phyloP scores from a whole-genome alignment of 2,888 invertebrate genomes.

The Harpagoxenus sublaevis region DNA sequence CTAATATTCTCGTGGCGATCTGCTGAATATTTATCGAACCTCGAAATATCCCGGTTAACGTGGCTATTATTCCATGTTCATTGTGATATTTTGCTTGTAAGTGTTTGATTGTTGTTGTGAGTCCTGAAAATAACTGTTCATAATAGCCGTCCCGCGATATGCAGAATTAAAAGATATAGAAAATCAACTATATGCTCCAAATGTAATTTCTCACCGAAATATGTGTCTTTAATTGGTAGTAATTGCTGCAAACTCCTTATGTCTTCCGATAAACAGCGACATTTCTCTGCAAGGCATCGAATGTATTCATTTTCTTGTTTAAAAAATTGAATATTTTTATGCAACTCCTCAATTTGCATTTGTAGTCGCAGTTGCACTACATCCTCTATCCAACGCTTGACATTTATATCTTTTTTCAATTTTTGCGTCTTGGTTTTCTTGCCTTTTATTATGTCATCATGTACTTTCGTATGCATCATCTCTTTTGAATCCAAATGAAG shows the following conservation, averaged over 20 bases:
- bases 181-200: background rate
- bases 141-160: background rate
- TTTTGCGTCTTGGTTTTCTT: background rate
- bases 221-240: conserved; percentile 60
- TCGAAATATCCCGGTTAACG: conserved; percentile 65
- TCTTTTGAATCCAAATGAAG: background rate
- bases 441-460: background rate
- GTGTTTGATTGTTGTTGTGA: conserved; percentile 61
- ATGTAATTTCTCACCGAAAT: conserved; percentile 54
- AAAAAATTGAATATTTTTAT: conserved; percentile 57
- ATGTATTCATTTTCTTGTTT: conserved; percentile 63
- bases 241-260: conserved; percentile 4
- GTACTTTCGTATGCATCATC: background rate
- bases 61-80: conserved; percentile 70
- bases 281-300: conserved; percentile 53
- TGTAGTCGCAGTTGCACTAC: conserved; percentile 12
- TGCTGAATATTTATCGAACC: conserved; percentile 61
- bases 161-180: conserved; percentile 1
- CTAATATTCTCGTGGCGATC: conserved; percentile 61
- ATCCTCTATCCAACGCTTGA: background rate
- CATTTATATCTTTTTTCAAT: background rate
- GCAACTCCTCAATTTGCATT: conserved; percentile 45
- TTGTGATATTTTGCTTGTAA: conserved; percentile 68
- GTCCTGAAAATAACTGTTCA: conserved; percentile 48
- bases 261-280: conserved; percentile 50